Percentiles rank a stretch among this genome's conserved stretches.
phyloP scores from a whole-genome alignment of 1,140 invertebrate genomes.

The Sinonovacula constricta region DNA sequence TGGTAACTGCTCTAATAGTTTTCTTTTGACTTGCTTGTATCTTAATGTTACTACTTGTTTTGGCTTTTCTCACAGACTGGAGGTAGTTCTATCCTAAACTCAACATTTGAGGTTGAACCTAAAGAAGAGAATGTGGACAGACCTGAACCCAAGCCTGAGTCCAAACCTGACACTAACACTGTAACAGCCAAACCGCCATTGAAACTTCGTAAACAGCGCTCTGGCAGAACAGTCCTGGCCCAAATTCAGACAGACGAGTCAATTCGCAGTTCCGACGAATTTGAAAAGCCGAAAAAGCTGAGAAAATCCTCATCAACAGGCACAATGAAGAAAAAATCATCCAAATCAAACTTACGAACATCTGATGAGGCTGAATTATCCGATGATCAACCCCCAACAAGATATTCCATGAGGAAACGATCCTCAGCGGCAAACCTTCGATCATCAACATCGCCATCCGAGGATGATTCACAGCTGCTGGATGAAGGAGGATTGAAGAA shows the following conservation, averaged over 20 bases:
- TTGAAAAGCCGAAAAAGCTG: slow-evolving; percentile 50
- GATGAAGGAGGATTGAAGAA: slow-evolving; percentile 45
- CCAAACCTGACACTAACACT: slow-evolving; percentile 44
- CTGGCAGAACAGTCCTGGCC: slow-evolving; percentile 3
- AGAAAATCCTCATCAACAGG: slow-evolving; percentile 40
- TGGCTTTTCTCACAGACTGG: not conserved
- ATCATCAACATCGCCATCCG: not conserved
- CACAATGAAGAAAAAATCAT: slow-evolving; percentile 5
- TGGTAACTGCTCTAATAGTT: not conserved
- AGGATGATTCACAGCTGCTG: not conserved
- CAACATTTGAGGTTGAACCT: slow-evolving; percentile 47
- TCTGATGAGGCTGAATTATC: slow-evolving; percentile 5
- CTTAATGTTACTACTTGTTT: not conserved
- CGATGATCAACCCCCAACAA: slow-evolving; percentile 5
- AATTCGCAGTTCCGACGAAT: slow-evolving; percentile 58
- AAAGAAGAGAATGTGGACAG: not conserved
- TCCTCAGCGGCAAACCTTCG: not conserved
- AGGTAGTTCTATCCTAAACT: slow-evolving; percentile 32
- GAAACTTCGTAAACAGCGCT: not conserved
- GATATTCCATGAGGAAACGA: slow-evolving; percentile 4
- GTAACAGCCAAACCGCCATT: not conserved
- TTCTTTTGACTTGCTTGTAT: slow-evolving; percentile 9
- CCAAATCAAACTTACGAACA: slow-evolving; percentile 28
- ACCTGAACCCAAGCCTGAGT: slow-evolving; percentile 38
- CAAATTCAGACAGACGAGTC: slow-evolving; percentile 29